Evolutionary conservation across 2,797 vertebrate species (phyloP).

Genomic region (Thripadectes ignobilis): DNA sequence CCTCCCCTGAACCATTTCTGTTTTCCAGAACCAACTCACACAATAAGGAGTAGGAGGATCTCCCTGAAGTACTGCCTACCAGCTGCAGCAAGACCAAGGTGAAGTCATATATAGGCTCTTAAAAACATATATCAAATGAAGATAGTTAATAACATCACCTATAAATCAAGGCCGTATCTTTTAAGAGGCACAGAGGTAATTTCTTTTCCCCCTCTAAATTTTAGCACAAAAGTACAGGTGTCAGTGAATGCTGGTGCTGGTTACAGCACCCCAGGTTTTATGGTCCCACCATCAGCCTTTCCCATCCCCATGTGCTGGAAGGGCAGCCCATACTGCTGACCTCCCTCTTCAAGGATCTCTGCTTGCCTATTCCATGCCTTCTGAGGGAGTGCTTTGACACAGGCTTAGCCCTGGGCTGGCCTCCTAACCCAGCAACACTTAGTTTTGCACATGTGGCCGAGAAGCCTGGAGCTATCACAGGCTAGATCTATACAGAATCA

Average conservation of each 20-base stretch:
- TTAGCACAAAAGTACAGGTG: neutral
- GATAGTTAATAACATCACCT: neutral
- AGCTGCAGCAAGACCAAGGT: neutral
- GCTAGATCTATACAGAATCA: neutral
- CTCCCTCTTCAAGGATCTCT: neutral
- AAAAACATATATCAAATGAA: neutral
- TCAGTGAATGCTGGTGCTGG: rapidly evolving
- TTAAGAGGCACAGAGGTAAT: neutral
- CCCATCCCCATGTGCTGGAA: neutral
- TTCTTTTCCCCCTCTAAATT: neutral
- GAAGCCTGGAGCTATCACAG: neutral
- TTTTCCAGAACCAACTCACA: neutral
- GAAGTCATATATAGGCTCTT: neutral
- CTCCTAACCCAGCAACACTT: neutral
- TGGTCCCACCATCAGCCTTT: neutral
- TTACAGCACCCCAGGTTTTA: neutral
- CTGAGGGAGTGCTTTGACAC: neutral
- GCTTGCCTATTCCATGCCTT: neutral
- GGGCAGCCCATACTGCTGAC: neutral
- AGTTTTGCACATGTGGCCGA: neutral
- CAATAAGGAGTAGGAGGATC: neutral
- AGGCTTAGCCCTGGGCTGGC: neutral
- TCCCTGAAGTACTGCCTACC: neutral
- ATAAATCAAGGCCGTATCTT: neutral
- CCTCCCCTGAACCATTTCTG: neutral